Conservation (phyloP, 1,140 invertebrate genomes). For the Drosophila truncata region DNA sequence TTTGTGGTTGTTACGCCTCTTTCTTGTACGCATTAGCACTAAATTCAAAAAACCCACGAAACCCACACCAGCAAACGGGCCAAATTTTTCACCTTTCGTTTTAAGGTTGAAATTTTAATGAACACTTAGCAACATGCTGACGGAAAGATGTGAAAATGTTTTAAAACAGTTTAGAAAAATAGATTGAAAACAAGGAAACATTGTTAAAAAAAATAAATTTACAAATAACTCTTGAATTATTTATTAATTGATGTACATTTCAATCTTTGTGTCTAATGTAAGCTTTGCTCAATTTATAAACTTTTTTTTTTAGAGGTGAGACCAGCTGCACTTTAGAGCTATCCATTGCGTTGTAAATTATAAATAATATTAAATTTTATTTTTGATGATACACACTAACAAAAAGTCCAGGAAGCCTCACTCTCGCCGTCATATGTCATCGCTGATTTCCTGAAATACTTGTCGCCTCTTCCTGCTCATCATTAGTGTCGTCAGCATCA, state of each 20-base stretch:
- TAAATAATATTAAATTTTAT: not conserved
- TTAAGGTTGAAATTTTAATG: constrained; percentile 25
- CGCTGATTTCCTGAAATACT: constrained; percentile 18
- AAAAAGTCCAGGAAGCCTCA: constrained; percentile 4
- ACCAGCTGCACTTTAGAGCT: not conserved
- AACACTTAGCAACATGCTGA: not conserved
- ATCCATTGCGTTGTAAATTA: not conserved
- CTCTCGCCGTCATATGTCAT: constrained; percentile 12
- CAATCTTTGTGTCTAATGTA: not conserved
- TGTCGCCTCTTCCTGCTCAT: constrained; percentile 43
- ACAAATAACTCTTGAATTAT: not conserved
- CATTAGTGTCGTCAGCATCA: constrained; percentile 15
- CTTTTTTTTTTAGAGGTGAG: not conserved
- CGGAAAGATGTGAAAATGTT: not conserved
- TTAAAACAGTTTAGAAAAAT: not conserved
- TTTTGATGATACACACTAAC: not conserved
- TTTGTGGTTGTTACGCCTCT: constrained; percentile 72
- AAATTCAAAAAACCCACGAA: constrained; percentile 43
- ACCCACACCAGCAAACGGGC: constrained; percentile 4
- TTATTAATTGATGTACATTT: not conserved
- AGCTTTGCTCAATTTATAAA: not conserved
- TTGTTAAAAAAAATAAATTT: too few relatives aligned
- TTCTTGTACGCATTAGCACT: constrained; percentile 78
- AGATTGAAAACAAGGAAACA: too few relatives aligned
- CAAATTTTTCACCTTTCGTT: constrained; percentile 16